Conservation (phyloP, 2,797 vertebrate genomes). For the Acrossocheilus wenchowensis region DNA sequence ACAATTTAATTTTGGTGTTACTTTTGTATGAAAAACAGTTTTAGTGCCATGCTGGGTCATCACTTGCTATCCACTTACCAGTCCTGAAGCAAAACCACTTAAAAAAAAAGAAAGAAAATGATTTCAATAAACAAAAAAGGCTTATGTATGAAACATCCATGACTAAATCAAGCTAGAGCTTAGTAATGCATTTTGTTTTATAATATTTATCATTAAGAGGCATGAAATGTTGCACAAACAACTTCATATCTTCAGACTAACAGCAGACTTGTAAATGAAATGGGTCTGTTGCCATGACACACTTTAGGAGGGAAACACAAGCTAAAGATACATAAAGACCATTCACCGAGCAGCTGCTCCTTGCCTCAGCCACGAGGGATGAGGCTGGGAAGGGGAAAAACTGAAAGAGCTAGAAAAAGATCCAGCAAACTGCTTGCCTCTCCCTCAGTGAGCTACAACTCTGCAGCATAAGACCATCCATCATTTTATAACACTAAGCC, state of each 20-base stretch:
- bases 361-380: conserved; percentile 9
- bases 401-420: conserved; percentile 16
- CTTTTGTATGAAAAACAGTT: neutral
- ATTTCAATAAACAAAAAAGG: neutral
- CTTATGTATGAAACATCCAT: neutral
- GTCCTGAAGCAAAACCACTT: neutral
- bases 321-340: conserved; percentile 46
- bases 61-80: neutral
- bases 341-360: conserved; percentile 50
- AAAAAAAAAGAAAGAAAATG: neutral
- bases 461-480: conserved; percentile 54
- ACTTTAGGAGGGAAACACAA: conserved; percentile 31
- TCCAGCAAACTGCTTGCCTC: neutral
- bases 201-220: conserved; percentile 4
- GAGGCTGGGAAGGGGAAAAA: neutral
- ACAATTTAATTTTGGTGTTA: neutral
- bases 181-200: neutral
- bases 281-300: conserved; percentile 44
- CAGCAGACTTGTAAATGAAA: conserved; percentile 25
- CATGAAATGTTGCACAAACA: neutral
- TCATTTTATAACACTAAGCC: conserved; percentile 51
- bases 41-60: neutral
- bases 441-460: conserved; percentile 45
- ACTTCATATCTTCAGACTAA: conserved; percentile 7
- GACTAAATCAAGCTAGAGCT: neutral